Evolutionary conservation across 2,797 vertebrate species (phyloP).

Genomic region (Pteropus rufus): DNA sequence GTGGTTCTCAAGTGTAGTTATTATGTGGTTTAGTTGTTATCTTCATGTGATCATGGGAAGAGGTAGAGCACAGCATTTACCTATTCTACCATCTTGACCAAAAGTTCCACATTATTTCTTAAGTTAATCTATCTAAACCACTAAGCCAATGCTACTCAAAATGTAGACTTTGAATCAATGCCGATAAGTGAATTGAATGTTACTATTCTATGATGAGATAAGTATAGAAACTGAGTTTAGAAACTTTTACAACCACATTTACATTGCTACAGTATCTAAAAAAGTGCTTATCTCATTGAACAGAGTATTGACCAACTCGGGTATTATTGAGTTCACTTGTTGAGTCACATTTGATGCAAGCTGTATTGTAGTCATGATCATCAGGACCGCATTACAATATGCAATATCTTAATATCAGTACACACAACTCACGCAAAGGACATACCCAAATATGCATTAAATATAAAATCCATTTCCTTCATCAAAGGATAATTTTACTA

Average conservation of each 20-base stretch:
- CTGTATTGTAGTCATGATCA: not conserved
- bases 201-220: not conserved
- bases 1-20: too few species aligned
- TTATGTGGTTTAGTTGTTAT: too few species aligned
- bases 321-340: not conserved
- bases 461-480: not conserved
- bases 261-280: not conserved
- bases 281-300: not conserved
- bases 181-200: not conserved
- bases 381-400: not conserved
- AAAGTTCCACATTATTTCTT: not conserved
- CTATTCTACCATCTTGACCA: too few species aligned
- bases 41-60: too few species aligned
- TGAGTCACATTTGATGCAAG: not conserved
- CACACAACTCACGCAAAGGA: too few species aligned
- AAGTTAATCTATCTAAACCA: not conserved
- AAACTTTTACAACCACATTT: not conserved
- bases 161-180: not conserved
- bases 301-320: not conserved
- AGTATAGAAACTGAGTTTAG: constrained; percentile 1
- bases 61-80: too few species aligned
- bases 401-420: not conserved
- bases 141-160: not conserved
- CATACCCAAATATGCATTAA: not conserved
- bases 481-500: not conserved